Evolutionary conservation across 2,797 vertebrate genomes (phyloP).

Genomic region (Euthynnus affinis): DNA sequence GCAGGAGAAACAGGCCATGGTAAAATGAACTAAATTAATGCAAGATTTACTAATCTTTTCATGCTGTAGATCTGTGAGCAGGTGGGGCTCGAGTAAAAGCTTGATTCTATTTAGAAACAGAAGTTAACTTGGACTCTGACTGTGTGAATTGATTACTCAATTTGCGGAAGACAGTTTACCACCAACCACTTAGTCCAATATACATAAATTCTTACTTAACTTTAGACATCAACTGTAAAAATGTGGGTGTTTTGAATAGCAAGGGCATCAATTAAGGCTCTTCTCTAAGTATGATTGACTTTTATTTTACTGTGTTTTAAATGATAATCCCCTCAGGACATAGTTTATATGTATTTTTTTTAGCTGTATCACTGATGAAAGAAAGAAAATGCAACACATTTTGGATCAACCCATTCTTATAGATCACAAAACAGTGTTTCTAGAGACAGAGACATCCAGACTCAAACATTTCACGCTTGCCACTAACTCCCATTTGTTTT

Average conservation of each 20-base stretch:
- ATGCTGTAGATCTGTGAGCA: conserved; percentile 15
- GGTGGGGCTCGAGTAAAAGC: background rate
- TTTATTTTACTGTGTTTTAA: conserved; percentile 16
- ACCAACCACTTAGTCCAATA: background rate
- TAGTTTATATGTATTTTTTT: conserved; percentile 39
- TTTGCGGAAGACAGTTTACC: conserved; percentile 4
- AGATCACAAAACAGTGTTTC: conserved; percentile 22
- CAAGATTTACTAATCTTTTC: conserved; percentile 31
- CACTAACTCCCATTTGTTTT: conserved; percentile 3
- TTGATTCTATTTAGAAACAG: conserved; percentile 7
- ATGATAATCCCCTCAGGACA: conserved; percentile 27
- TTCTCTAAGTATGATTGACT: conserved; percentile 2
- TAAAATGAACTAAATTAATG: conserved; percentile 49
- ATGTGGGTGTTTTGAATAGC: conserved; percentile 4
- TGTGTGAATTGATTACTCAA: background rate
- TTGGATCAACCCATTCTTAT: conserved; percentile 34
- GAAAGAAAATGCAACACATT: conserved; percentile 34
- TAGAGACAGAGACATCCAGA: conserved; percentile 13
- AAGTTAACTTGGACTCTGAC: background rate
- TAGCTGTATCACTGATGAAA: conserved; percentile 16
- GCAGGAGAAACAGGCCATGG: conserved; percentile 39
- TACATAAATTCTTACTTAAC: background rate
- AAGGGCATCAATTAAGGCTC: conserved; percentile 3
- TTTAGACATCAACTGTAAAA: background rate
- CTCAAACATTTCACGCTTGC: conserved; percentile 19